Percentiles rank a stretch among this genome's conserved stretches.
These are phyloP conservation scores for Thymelicus acteon DNA, from an alignment of 2,888 invertebrate species.

Conservation along the genomic window DNA sequence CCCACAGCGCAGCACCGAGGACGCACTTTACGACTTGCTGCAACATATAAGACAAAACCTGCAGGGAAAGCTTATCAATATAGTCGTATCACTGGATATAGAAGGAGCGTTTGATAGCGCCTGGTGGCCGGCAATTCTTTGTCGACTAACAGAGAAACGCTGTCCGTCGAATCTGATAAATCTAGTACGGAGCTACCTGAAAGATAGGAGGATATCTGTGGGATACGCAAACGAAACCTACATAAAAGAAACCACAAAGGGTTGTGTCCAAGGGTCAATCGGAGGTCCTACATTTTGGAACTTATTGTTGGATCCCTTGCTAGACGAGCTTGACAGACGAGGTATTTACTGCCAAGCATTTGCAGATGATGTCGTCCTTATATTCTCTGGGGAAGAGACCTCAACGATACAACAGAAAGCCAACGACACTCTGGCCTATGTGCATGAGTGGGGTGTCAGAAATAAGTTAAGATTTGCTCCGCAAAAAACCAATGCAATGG, in stretches of 20 bases:
- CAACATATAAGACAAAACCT: background rate
- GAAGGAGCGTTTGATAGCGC: background rate
- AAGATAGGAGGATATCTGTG: background rate
- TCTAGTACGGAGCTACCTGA: no score
- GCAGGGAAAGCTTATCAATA: background rate
- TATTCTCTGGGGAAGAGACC: background rate
- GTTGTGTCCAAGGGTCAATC: constrained; percentile 11
- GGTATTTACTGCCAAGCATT: constrained; percentile 1
- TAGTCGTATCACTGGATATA: constrained; percentile 8
- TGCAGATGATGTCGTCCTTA: background rate
- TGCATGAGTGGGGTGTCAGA: background rate
- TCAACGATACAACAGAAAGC: background rate
- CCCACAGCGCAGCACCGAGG: constrained; percentile 17
- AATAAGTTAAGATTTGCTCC: no score
- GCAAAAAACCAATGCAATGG: no score
- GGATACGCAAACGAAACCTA: background rate
- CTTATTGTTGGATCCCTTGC: constrained; percentile 4
- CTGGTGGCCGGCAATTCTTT: constrained; percentile 15
- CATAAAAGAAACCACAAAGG: background rate
- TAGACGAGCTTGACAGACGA: background rate
- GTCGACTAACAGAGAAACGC: background rate
- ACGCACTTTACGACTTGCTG: constrained; percentile 10
- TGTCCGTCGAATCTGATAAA: background rate
- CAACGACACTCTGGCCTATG: background rate
- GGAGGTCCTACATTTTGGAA: constrained; percentile 11